Evolutionary conservation across 2,113 vertebrate genomes (phyloP).

Genomic region (Nanger granti): DNA sequence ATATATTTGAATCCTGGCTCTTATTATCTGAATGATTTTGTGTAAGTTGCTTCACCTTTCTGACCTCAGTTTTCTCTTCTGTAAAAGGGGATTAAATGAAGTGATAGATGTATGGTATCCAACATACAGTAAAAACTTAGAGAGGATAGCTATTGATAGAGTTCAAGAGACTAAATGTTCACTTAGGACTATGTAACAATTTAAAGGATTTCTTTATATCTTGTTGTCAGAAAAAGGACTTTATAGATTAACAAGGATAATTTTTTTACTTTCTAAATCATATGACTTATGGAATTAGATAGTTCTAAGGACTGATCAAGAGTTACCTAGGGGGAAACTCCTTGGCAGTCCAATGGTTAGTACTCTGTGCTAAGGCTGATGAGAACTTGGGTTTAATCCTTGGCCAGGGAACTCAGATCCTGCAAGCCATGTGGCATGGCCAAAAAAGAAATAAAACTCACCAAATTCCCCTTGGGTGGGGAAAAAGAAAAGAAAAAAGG

Average conservation of each 20-base stretch:
- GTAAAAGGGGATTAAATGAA: neutral
- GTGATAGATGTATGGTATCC: neutral
- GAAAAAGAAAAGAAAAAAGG: neutral
- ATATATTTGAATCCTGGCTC: neutral
- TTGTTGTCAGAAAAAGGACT: neutral
- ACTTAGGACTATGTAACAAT: neutral
- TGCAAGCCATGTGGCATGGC: neutral
- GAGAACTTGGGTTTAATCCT: neutral
- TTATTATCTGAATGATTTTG: neutral
- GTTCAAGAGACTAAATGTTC: slow-evolving; percentile 17
- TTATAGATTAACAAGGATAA: neutral
- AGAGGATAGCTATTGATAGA: neutral
- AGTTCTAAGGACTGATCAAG: neutral
- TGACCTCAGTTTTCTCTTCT: neutral
- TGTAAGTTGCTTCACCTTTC: neutral
- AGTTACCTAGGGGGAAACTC: neutral
- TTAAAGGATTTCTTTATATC: neutral
- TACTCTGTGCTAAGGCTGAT: neutral
- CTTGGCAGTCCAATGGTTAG: neutral
- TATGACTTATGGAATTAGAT: neutral
- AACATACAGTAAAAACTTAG: neutral
- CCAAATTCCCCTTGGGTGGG: neutral
- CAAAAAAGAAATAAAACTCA: neutral
- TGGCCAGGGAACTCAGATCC: neutral
- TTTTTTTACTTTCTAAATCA: slow-evolving; percentile 32